Base-by-base conservation (phyloP, 2,113 vertebrate genomes). In the Plecotus auritus region DNA sequence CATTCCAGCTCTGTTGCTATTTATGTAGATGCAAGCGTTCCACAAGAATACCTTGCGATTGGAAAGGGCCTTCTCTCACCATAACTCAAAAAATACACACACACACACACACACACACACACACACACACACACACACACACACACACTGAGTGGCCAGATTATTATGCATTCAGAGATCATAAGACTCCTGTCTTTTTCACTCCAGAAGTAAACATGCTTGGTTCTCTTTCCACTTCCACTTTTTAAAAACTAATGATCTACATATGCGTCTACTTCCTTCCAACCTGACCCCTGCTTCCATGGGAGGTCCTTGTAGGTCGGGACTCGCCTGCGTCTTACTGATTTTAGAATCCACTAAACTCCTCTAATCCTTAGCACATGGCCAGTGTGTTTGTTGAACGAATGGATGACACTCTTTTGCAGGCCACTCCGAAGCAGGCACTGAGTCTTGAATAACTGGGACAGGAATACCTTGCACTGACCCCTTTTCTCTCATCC, bases 1-100 rank as follows among this genome's bases (percentile, higher is more conserved):
- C 28, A 26, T 14, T 93, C 64, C 3, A 96, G 4, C 74, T 42
- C 73, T 93, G 76, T 70, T 92, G 95, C 96, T 94, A 96, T 97
- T 98, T 96, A 70, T 61, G 80, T 93, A 85, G 89, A 86, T 76
- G 64, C 40, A 13, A 51, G 1, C 84, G 94, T 96, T 97, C 97
- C 93, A 49, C 86, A 12, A 92, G 78, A 84, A 92, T 42, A 61
- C 77, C 77, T 83, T 90, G 49, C 2, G 35, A 84, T 70, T 70
- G 61, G 89, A 78, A 87, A 94, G 85, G 32, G 4, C 32, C 40
- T 88, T 67, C n/a, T 84, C 32, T 88, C 74, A 74, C 61, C 18
- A 42, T 61, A 77, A 78, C 40, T 47, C 17, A n/a, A n/a, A n/a
- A n/a, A n/a, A n/a, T n/a, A n/a, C n/a, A n/a, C n/a, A n/a, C n/a